Percentiles rank a stretch among this genome's conserved stretches.
phyloP scores from a whole-genome alignment of 2,113 vertebrate genomes.

The Coracopsis vasa region DNA sequence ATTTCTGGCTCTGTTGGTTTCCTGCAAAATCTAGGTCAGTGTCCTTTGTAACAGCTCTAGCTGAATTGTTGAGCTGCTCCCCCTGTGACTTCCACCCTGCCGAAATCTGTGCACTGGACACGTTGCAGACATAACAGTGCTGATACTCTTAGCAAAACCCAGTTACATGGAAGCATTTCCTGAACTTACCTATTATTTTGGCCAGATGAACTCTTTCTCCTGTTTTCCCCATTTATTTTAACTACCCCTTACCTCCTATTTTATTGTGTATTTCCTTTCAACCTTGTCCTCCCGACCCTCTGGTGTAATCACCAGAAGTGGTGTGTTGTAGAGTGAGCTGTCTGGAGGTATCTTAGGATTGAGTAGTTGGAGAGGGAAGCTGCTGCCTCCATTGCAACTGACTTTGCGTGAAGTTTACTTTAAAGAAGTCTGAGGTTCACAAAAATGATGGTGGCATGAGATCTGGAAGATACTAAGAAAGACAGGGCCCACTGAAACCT shows the following conservation, averaged over 20 bases:
- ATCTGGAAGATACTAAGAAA: background rate
- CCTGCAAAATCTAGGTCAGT: background rate
- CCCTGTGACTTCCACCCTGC: background rate
- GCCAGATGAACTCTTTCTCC: background rate
- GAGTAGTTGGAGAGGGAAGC: background rate
- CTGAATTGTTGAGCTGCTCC: background rate
- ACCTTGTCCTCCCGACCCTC: rapidly evolving
- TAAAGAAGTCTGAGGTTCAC: background rate
- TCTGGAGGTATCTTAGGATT: background rate
- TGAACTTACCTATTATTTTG: background rate
- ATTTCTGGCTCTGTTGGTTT: background rate
- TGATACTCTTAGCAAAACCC: background rate
- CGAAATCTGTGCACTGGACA: background rate
- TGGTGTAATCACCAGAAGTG: background rate
- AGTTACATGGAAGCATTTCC: background rate
- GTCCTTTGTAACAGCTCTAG: background rate
- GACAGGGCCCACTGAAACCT: background rate
- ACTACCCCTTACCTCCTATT: background rate
- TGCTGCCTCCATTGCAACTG: background rate
- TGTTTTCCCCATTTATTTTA: background rate
- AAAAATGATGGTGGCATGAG: background rate
- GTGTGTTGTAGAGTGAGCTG: background rate
- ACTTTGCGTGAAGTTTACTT: background rate
- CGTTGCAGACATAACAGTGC: background rate
- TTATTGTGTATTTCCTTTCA: background rate